These are phyloP conservation scores for Hypotaenidia okinawae DNA, from an alignment of 2,797 vertebrate genomes.

Conservation along the genomic window DNA sequence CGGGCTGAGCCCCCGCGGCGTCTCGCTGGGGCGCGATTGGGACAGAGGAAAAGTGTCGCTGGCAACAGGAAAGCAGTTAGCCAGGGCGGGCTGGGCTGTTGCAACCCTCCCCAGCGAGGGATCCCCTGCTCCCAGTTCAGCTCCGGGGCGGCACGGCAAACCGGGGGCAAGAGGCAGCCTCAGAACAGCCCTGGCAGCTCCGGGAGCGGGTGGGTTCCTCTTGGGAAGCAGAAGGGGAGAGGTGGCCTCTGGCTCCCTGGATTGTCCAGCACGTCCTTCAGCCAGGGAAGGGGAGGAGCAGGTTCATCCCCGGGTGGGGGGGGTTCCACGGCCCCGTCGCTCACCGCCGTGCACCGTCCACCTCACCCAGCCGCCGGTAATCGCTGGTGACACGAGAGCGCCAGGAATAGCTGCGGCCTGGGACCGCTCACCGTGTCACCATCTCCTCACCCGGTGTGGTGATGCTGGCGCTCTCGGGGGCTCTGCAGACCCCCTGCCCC, in stretches of 20 bases:
- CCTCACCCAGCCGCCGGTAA: not conserved
- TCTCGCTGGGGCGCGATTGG: slow-evolving; percentile 15
- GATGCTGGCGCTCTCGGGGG: not conserved
- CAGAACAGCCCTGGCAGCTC: too few species aligned
- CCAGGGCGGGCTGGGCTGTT: slow-evolving; percentile 40
- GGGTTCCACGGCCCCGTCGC: not conserved
- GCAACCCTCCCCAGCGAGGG: slow-evolving; percentile 16
- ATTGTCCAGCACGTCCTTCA: not conserved
- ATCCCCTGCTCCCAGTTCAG: not conserved
- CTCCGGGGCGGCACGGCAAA: too few species aligned
- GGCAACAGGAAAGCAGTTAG: slow-evolving; percentile 70
- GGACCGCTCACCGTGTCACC: rapidly evolving
- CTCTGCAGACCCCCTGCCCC: not conserved
- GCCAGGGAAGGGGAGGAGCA: not conserved
- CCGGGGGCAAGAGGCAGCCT: not conserved
- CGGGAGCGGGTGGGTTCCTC: not conserved
- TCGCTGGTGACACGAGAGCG: not conserved
- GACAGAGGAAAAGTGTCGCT: slow-evolving; percentile 34
- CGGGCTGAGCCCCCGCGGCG: not conserved
- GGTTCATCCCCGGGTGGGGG: too few species aligned
- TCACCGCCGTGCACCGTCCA: rapidly evolving
- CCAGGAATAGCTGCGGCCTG: not conserved
- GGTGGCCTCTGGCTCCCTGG: not conserved
- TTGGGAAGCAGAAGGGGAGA: not conserved
- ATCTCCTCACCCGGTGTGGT: rapidly evolving